These are phyloP conservation scores for Aegotheles bennettii DNA, from an alignment of 2,113 vertebrate genomes.

Conservation along the genomic window DNA sequence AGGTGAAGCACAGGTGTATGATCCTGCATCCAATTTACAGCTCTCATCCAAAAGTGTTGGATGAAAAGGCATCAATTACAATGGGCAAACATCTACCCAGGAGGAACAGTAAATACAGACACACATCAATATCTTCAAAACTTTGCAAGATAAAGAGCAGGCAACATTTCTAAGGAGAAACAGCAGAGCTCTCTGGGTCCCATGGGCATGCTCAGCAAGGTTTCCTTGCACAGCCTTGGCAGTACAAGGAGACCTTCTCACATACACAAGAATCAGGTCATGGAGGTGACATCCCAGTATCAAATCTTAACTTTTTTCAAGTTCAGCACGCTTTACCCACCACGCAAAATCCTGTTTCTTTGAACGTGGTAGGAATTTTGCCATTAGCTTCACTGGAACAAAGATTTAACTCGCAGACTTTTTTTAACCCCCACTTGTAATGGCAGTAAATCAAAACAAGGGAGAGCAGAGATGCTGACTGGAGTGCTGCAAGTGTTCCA, in stretches of 20 bases:
- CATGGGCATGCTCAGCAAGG: background rate
- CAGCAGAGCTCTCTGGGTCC: background rate
- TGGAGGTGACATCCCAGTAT: background rate
- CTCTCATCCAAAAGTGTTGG: background rate
- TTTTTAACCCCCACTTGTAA: background rate
- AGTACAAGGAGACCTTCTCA: background rate
- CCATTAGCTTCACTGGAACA: background rate
- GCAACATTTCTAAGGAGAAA: background rate
- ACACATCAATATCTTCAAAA: background rate
- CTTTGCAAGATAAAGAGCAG: background rate
- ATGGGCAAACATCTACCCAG: background rate
- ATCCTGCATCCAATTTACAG: background rate
- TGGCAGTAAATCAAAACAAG: background rate
- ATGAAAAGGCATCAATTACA: background rate
- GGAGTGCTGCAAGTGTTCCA: background rate
- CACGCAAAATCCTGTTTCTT: background rate
- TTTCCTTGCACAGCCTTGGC: background rate
- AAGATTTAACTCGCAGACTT: background rate
- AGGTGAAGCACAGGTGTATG: background rate
- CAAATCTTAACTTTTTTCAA: background rate
- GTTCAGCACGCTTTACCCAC: background rate
- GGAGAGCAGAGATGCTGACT: background rate
- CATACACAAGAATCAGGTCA: background rate
- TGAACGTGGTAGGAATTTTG: background rate
- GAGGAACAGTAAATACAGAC: background rate